Evolutionary conservation across 2,113 vertebrate genomes (phyloP), one percentile per base, ranked within the genome.

Genomic region (Ochotona princeps): DNA sequence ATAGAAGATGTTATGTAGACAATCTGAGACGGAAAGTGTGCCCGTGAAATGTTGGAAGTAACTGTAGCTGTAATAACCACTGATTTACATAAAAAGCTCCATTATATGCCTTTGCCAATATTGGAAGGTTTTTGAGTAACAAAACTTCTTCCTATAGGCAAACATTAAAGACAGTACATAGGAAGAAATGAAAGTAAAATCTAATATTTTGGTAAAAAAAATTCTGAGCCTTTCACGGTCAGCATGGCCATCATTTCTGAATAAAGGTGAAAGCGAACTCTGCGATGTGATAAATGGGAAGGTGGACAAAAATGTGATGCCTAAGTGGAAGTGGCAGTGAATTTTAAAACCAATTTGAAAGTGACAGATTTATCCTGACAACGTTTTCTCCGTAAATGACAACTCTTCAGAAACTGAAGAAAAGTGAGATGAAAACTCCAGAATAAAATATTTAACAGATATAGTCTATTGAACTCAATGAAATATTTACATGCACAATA

Each of bases 401-500:
- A 91, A 97, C 92, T 95, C 25, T 83, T 20, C 6, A 87, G 83
- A 93, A 96, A 51, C 38, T 63, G 66, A 92, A 69, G 2, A n/a
- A 90, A 91, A 79, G 49, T 0, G 65, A 11, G 5, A 5, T 69
- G 87, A 83, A 87, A 95, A 94, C n/a, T 4, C 18, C 1, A 82
- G 51, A 89, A 18, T 96, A 86, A 97, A 97, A 96, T 96, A 96
- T 96, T 97, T 95, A 97, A 21, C 54, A 96, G 92, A 94, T 67
- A n/a, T 74, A 94, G 86, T 94, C 84, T 66, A 76, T 79, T 79
- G 38, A n/a, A 89, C 15, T 6, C 30, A 73, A 74, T 92, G 30
- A 96, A 96, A 93, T 94, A 76, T 96, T 93, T 78, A 90, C 92
- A 92, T 73, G 76, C 13, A 93, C 6, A 54, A 61, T 60, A 57